Evolutionary conservation across 2,797 vertebrate species (phyloP), one percentile per base, ranked within the genome.

Genomic region (Lithobates sylvaticus): DNA sequence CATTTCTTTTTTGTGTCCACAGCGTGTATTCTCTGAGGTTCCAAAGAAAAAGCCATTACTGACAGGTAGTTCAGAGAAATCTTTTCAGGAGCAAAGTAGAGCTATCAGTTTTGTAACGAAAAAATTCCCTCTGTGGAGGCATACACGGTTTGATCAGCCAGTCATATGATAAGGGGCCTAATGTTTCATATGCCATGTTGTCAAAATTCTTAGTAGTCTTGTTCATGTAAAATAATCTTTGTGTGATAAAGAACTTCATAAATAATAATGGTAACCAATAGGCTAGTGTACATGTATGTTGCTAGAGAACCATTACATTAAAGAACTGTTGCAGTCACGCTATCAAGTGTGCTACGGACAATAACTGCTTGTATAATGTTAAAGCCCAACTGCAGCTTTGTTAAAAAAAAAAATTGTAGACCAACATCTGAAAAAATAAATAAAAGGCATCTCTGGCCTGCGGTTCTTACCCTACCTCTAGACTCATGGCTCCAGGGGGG

Each of bases 71-170:
- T 65, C 29, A 54, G 23, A 54, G n/a, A 18, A 29, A 75, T 64
- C 29, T 68, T 74, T 80, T 80, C 27, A 69, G 76, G 78, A 76
- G 69, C 32, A 86, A 23, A 74, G 21, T 26, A 54, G 73, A 5
- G 29, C 78, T 44, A 77, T 82, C 74, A 82, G 65, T 78, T 64
- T 42, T 81, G 73, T 71, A 67, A 72, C 50, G 21, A 71, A 50
- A 50, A 81, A 58, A 61, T 65, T 18, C n/a, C 75, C 27, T 50
- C 23, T 29, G 5, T 61, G 2, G 42, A 76, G 36, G 26, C 47
- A 71, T 64, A 86, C 16, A 70, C 13, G 71, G 34, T 86, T 58
- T 73, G 68, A 77, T 83, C 65, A 61, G 65, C 72, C 39, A 27
- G 50, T 13, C 50, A 54, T 36, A 50, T n/a, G 34, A 23, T 21